These are phyloP conservation scores for Microcebus lehilahytsara DNA, from an alignment of 2,113 vertebrate genomes.

Conservation along the genomic window DNA sequence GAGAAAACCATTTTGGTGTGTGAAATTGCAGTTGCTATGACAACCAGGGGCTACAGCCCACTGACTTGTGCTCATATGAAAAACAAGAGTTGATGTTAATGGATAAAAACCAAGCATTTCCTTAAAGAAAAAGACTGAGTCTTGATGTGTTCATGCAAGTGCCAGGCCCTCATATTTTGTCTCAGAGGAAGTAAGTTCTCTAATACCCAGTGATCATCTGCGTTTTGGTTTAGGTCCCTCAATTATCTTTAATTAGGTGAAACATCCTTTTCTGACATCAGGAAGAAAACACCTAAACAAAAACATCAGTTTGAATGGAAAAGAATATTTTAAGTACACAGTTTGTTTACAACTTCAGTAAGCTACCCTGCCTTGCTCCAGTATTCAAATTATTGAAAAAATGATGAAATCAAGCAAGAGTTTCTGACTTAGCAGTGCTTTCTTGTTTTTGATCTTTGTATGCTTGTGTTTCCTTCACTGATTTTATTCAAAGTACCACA, in stretches of 20 bases:
- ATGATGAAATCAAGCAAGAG: background rate
- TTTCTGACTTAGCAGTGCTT: slow-evolving; percentile 18
- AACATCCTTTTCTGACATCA: background rate
- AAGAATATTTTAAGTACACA: background rate
- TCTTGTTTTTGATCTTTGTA: background rate
- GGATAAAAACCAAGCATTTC: slow-evolving; percentile 43
- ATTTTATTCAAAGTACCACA: background rate
- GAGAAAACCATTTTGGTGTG: slow-evolving; percentile 73
- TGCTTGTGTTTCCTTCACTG: background rate
- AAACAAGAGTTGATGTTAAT: slow-evolving; percentile 68
- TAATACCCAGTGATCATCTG: background rate
- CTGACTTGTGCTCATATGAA: slow-evolving; percentile 47
- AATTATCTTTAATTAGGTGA: background rate
- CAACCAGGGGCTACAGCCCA: slow-evolving; percentile 66
- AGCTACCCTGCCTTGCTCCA: background rate
- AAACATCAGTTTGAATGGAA: background rate
- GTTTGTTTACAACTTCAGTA: background rate
- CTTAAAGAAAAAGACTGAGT: background rate
- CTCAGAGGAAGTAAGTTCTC: background rate
- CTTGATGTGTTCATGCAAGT: slow-evolving; percentile 1
- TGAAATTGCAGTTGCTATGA: slow-evolving; percentile 72
- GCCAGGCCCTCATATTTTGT: background rate
- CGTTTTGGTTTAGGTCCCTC: background rate
- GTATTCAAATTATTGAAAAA: slow-evolving; percentile 15
- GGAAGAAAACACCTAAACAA: background rate